Evolutionary conservation across 2,888 invertebrate species (phyloP), one percentile per base, ranked within the genome.

Genomic region (Eristalis pertinax): DNA sequence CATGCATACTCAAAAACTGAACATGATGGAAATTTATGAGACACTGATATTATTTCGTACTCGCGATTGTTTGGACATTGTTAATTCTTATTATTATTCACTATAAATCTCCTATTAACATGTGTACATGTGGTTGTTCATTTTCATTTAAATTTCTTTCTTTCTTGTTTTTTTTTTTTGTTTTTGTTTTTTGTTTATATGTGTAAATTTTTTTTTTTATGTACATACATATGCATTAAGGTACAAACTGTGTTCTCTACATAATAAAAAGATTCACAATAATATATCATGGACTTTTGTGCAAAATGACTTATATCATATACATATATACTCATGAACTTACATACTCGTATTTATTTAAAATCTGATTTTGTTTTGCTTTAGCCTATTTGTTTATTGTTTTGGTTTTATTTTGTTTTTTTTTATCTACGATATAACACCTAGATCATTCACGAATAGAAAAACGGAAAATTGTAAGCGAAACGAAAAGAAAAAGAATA

Each of bases 401-500:
- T 69, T 77, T 73, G 50, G 50, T 43, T 73, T 80, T 11, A 41
- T 69, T 69, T 77, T 11, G 41, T 69, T 69, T 77, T 68, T 50
- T 43, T 72, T 80, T 81, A 72, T 70, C 81, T 81, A 73, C 11
- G 73, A 77, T 69, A 69, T 58, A 82, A 75, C 78, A 86, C 74
- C 70, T 82, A 86, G 77, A 82, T 82, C 68, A 67, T 78, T 86
- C 78, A 86, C 77, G 63, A 82, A 56, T 77, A 73, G 58, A 43
- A 75, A 80, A 73, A 69, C 15, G 35, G 35, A 26, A 43, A 4
- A 50, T 35, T 22, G 32, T 50, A 63, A 38, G 35, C 19, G 29
- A 43, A 69, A 62, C 11, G 43, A n/a, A 69, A 64, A 78, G 75
- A 15, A 65, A 41, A 3, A 19, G n/a, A 19, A 32, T 19, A n/a